phyloP scores from a whole-genome alignment of 2,888 invertebrate species.

The Andricus curvator region DNA sequence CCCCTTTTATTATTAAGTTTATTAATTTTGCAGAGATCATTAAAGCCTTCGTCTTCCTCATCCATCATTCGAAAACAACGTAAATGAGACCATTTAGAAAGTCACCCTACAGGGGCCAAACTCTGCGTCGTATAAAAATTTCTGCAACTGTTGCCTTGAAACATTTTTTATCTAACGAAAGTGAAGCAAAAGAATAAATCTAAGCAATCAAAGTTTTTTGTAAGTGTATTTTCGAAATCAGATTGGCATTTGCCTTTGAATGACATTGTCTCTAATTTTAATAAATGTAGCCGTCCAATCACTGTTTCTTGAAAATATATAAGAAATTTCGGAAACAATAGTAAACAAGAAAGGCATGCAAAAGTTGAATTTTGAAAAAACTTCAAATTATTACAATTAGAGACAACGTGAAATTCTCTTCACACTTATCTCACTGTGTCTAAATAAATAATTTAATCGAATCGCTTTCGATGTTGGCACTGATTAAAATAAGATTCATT shows the following conservation, averaged over 20 bases:
- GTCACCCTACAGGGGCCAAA: conserved; percentile 38
- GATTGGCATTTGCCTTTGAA: not conserved
- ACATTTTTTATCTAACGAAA: conserved; percentile 33
- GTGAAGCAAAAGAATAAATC: conserved; percentile 22
- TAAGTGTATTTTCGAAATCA: conserved; percentile 11
- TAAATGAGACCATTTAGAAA: conserved; percentile 37
- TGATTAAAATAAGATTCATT: conserved; percentile 30
- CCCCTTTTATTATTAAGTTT: not conserved
- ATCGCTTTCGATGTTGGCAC: conserved; percentile 45
- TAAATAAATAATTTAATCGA: conserved; percentile 21
- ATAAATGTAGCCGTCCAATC: not conserved
- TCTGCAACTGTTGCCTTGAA: conserved; percentile 40
- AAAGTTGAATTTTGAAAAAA: not conserved
- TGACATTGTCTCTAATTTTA: conserved; percentile 16
- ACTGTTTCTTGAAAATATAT: no score
- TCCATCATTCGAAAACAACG: conserved; percentile 20
- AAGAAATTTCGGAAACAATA: no score
- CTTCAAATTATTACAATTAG: conserved; percentile 8
- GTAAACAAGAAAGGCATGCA: no score
- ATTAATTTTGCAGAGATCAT: not conserved
- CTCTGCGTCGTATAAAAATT: conserved; percentile 21
- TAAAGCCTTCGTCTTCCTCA: conserved; percentile 30
- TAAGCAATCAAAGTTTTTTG: not conserved
- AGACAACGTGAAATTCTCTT: not conserved
- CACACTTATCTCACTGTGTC: not conserved